Conservation (phyloP, 2,888 invertebrate species). For the Cryptus armator region DNA sequence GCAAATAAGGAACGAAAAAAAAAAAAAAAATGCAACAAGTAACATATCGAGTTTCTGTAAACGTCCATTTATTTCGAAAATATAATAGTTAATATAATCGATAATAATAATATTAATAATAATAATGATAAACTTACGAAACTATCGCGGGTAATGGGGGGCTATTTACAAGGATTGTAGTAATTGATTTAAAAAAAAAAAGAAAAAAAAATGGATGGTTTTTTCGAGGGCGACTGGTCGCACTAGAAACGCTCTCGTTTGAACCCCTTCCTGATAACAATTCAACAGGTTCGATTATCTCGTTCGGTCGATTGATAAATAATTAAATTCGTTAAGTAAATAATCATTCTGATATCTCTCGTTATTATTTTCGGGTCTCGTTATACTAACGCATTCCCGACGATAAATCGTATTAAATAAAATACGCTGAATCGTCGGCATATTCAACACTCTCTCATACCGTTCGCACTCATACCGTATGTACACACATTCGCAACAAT, state of each 20-base stretch:
- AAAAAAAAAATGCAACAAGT: not conserved
- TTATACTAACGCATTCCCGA: conserved; percentile 29
- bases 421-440: not conserved
- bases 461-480: conserved; percentile 20
- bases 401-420: conserved; percentile 40
- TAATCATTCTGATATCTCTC: conserved; percentile 59
- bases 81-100: conserved; percentile 60
- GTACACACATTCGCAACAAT: conserved; percentile 38
- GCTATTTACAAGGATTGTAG: conserved; percentile 66
- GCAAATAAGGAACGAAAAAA: too few relatives aligned
- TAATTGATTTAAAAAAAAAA: conserved; percentile 24
- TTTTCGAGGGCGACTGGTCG: conserved; percentile 48
- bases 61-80: conserved; percentile 69
- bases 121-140: conserved; percentile 43
- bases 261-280: conserved; percentile 32
- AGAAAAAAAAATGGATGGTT: conserved; percentile 33
- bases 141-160: conserved; percentile 65
- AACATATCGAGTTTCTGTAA: conserved; percentile 19
- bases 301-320: conserved; percentile 41
- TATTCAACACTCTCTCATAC: conserved; percentile 12
- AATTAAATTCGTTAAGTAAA: conserved; percentile 34
- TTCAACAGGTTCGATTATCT: conserved; percentile 43
- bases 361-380: not conserved
- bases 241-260: conserved; percentile 50
- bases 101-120: conserved; percentile 64